A percentile compares a stretch with the other conserved stretches of the same genome.
Evolutionary conservation across 1,140 invertebrate genomes (phyloP).

Genomic region (Bombus haemorrhoidalis): DNA sequence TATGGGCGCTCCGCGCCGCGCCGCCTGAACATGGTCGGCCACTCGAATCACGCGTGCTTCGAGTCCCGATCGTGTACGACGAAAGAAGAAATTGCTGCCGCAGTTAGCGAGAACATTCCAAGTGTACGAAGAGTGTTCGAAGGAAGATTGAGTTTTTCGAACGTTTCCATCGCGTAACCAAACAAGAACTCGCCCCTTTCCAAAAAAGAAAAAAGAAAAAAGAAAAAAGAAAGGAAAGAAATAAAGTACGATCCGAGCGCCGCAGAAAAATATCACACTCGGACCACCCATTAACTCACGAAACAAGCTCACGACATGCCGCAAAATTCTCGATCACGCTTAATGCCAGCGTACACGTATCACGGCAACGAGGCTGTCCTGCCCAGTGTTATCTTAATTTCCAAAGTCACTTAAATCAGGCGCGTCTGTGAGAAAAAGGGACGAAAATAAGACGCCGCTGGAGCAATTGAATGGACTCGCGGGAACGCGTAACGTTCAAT

Average conservation of each 20-base stretch:
- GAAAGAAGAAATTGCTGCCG: neutral
- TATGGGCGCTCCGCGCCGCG: neutral
- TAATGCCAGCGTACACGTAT: constrained; percentile 4
- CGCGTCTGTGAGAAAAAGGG: neutral
- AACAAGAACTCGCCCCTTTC: neutral
- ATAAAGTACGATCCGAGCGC: neutral
- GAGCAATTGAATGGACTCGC: constrained; percentile 28
- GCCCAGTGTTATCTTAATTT: constrained; percentile 1
- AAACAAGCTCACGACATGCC: neutral
- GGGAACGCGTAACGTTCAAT: constrained; percentile 17
- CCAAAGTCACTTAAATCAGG: neutral
- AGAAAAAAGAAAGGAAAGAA: neutral
- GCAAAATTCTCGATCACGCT: constrained; percentile 2
- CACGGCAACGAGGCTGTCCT: neutral
- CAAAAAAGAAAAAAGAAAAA: neutral
- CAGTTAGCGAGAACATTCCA: no score
- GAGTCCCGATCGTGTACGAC: neutral
- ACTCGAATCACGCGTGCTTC: neutral
- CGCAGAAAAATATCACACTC: no score
- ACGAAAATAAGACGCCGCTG: constrained; percentile 11
- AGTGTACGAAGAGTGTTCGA: no score
- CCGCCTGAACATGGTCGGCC: neutral
- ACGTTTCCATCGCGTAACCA: no score
- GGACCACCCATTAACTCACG: neutral
- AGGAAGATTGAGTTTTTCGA: no score